These are phyloP conservation scores for Hydrotaea diabolus DNA, from an alignment of 2,888 invertebrate species.

Conservation along the genomic window DNA sequence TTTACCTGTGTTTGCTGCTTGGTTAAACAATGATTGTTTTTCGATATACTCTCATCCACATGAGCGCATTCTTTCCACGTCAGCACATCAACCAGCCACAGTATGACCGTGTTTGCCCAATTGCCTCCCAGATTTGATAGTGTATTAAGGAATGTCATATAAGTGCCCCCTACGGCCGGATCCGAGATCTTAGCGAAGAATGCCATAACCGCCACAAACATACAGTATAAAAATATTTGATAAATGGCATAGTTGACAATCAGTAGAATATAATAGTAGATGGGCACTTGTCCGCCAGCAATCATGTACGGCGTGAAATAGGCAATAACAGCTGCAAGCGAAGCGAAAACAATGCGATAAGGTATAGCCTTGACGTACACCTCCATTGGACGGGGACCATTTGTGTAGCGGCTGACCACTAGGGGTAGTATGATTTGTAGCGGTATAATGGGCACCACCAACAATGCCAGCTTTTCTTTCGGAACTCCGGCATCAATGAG, in stretches of 20 bases:
- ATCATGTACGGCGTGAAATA: slow-evolving; percentile 91
- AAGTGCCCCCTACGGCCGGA: slow-evolving; percentile 97
- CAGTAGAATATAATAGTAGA: slow-evolving; percentile 89
- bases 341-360: slow-evolving; percentile 91
- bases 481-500: slow-evolving; percentile 98
- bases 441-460: slow-evolving; percentile 96
- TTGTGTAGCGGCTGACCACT: slow-evolving; percentile 87
- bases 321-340: slow-evolving; percentile 91
- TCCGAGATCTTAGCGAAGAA: slow-evolving; percentile 99
- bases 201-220: slow-evolving; percentile 99
- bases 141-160: slow-evolving; percentile 99
- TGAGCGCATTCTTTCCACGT: slow-evolving; percentile 88
- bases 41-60: slow-evolving; percentile 81
- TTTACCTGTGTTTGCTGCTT: slow-evolving; percentile 85
- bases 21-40: slow-evolving; percentile 83
- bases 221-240: slow-evolving; percentile 96
- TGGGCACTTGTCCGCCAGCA: slow-evolving; percentile 83
- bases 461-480: slow-evolving; percentile 94
- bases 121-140: slow-evolving; percentile 98
- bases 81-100: slow-evolving; percentile 94
- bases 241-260: slow-evolving; percentile 92
- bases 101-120: slow-evolving; percentile 95
- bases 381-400: slow-evolving; percentile 93
- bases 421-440: slow-evolving; percentile 96
- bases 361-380: slow-evolving; percentile 95